A percentile compares a stretch with the other conserved stretches of the same genome.
Conservation (phyloP, 2,113 vertebrate species). For the Cacatua alba region DNA sequence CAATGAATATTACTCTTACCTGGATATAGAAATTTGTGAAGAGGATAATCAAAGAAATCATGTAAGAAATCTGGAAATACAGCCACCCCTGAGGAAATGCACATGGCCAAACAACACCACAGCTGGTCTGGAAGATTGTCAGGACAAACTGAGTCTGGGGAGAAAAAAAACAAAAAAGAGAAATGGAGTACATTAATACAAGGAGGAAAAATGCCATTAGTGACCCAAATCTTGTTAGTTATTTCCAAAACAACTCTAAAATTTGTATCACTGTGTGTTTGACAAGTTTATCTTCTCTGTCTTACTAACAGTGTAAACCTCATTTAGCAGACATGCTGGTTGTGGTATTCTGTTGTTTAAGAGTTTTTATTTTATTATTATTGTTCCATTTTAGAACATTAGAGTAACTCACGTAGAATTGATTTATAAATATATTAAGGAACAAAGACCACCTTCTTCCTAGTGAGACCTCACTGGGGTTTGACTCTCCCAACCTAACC, state of each 20-base stretch:
- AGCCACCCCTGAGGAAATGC: conserved; percentile 90
- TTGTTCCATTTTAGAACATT: neutral
- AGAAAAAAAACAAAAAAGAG: neutral
- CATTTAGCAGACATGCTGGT: neutral
- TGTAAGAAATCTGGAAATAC: conserved; percentile 94
- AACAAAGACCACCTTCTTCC: neutral
- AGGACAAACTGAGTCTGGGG: conserved; percentile 91
- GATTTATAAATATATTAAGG: neutral
- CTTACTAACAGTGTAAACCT: neutral
- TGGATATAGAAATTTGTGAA: conserved; percentile 96
- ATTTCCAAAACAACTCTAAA: neutral
- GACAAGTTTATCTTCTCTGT: neutral
- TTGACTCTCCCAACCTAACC: neutral
- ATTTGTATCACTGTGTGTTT: neutral
- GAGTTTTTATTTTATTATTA: neutral
- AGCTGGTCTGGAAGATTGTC: conserved; percentile 90
- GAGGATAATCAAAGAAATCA: conserved; percentile 89
- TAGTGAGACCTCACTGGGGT: neutral
- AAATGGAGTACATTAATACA: neutral
- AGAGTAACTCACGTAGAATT: neutral
- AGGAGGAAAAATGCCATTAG: neutral
- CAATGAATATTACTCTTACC: conserved; percentile 71
- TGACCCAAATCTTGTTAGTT: neutral
- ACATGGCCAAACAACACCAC: conserved; percentile 90
- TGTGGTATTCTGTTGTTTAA: neutral